These are phyloP conservation scores for Plecturocebus donacophilus DNA, from an alignment of 2,113 vertebrate species.

Conservation along the genomic window DNA sequence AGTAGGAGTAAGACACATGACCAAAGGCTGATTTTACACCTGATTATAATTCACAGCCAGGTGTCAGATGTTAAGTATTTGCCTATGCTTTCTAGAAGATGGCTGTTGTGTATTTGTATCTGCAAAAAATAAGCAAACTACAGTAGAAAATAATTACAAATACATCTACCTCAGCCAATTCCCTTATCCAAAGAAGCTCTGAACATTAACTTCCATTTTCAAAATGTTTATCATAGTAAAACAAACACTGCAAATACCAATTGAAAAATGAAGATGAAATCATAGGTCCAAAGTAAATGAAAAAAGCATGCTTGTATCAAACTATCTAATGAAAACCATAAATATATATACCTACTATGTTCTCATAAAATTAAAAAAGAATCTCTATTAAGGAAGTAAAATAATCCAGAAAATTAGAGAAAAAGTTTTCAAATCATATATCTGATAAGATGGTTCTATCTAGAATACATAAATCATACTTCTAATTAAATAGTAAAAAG, in stretches of 20 bases:
- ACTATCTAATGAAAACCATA: too few species aligned
- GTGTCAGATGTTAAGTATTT: slow-evolving; percentile 28
- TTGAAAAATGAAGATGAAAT: neutral
- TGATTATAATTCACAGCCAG: slow-evolving; percentile 53
- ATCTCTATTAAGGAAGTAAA: neutral
- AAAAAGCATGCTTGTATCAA: neutral
- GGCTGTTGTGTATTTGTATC: neutral
- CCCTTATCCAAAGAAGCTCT: neutral
- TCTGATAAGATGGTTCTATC: neutral
- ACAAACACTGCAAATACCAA: neutral
- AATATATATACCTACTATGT: too few species aligned
- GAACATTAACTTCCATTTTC: slow-evolving; percentile 28
- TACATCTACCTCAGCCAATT: neutral
- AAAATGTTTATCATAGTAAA: neutral
- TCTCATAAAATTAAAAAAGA: too few species aligned
- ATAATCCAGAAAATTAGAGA: neutral
- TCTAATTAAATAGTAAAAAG: neutral
- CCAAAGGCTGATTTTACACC: slow-evolving; percentile 20
- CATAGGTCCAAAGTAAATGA: neutral
- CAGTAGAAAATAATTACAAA: slow-evolving; percentile 53
- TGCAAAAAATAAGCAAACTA: slow-evolving; percentile 45
- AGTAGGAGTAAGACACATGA: neutral
- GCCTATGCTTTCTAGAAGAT: slow-evolving; percentile 26
- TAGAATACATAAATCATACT: neutral
- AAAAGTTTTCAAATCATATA: neutral